Base-by-base conservation (phyloP, 30 jellyfish, hydroid and myxozoan genomes). In the Morbakka virulenta region DNA sequence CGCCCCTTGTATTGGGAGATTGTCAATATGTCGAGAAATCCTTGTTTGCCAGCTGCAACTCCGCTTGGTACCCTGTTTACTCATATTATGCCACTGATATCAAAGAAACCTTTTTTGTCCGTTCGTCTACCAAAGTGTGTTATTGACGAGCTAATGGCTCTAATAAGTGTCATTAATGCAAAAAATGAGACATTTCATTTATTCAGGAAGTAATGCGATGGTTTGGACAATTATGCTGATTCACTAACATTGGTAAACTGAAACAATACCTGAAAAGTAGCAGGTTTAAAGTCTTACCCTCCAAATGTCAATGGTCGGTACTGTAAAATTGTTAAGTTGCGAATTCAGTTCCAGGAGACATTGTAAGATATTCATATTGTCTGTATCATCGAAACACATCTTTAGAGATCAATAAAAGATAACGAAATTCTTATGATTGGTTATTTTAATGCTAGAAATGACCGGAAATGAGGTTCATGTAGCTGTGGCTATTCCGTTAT, bases 401-500 rank as follows among this genome's bases (percentile, higher is more conserved):
- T 67, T 28, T 32, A 67, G 17, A 36, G 80, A 3, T 67, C 71
- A 11, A 64, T 64, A 64, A 25, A 64, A 9, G 63, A 11, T 28
- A 11, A 64, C 28, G 75, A 64, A 64, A 64, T 64, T 64, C 75
- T 26, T 11, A 64, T 25, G n/a, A 51, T 51, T 64, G 75, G 63
- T 9, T 0, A 64, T 64, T 17, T 26, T 22, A 64, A 26, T 64
- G 75, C 31, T 64, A 64, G 75, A 23, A 64, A 64, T 28, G 75
- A 25, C 62, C 62, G 75, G 75, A 11, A 17, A 3, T 13, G 62
- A 64, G 75, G 75, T 64, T 25, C 75, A 25, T 48, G 75, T 12
- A 51, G 75, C n/a, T 48, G 75, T 25, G 75, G 28, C 75, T 64
- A 51, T 64, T 17, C 75, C 75, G 28, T 26, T 64, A 64, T 64